phyloP scores from a whole-genome alignment of 2,113 vertebrate genomes.

The Carlito syrichta region DNA sequence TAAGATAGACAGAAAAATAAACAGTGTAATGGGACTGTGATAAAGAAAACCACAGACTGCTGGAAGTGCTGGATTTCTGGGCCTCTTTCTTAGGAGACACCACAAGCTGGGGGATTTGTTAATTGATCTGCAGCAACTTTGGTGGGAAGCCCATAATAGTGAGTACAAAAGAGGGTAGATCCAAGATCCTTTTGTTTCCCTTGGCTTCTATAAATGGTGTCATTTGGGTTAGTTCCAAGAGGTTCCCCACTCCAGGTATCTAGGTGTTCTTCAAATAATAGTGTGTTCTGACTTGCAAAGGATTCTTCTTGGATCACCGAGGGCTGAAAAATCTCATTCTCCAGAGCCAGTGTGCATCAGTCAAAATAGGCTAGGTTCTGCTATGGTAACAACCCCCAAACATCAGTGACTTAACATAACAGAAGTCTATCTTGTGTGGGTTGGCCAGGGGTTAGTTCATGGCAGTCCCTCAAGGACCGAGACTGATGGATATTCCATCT shows the following conservation, averaged over 20 bases:
- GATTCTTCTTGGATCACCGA: neutral
- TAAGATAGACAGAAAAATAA: neutral
- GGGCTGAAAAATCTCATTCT: neutral
- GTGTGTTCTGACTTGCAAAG: neutral
- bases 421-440: neutral
- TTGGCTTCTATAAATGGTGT: accelerated
- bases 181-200: neutral
- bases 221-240: neutral
- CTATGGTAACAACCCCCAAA: neutral
- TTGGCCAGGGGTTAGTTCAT: neutral
- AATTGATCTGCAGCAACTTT: neutral
- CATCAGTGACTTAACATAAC: neutral
- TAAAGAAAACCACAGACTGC: neutral
- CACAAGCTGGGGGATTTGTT: neutral
- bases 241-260: neutral
- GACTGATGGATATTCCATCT: neutral
- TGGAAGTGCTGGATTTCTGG: neutral
- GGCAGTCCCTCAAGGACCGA: neutral
- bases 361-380: neutral
- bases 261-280: neutral
- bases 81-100: neutral
- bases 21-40: neutral
- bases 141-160: neutral
- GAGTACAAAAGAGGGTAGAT: neutral
- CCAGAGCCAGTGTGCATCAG: neutral